Base-by-base conservation (phyloP, 2,113 vertebrate genomes). In the Illadopsis cleaveri region DNA sequence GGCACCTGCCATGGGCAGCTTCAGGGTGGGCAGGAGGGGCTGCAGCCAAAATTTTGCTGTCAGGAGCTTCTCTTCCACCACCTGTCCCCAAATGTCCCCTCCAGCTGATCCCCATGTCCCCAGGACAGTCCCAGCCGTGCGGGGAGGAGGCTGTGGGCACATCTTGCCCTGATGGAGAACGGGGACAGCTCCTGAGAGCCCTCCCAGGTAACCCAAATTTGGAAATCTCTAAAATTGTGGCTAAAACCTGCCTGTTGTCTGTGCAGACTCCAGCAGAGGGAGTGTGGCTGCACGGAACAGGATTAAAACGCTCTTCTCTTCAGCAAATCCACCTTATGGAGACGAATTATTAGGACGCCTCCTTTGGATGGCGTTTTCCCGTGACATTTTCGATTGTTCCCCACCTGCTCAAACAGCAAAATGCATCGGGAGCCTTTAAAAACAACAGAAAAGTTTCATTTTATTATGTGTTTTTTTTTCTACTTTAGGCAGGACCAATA, bases 221-320 rank as follows among this genome's bases (percentile, higher is more conserved):
- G 20, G 20, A 7, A n/a, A 27, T 16, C 5, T 0, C 1, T 47
- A 22, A 22, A 47, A 47, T 4, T 7, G 18, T 0, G 13, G 17
- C 7, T 0, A 1, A 24, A 19, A 84, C 35, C 87, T 9, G 70
- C 87, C 24, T 94, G 96, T 16, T 53, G 31, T 65, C 20, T 4
- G 85, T 3, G 94, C 58, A 35, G 82, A 0, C 35, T 90, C 96
- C 96, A 93, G 96, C 96, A 97, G 96, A 94, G 96, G 96, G 96
- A 96, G 96, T 0, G 31, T 5, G 94, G 73, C 57, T 35, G 51
- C 37, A 16, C 2, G 40, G 20, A 50, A 27, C 18, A 1, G n/a
- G 15, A 0, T 12, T 19, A 0, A 8, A 12, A 10, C 15, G 8
- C 0, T 0, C 11, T 45, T 19, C 23, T 15, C 60, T 18, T 17